Percentiles rank a stretch among this genome's conserved stretches.
Evolutionary conservation across 2,113 vertebrate genomes (phyloP).

Genomic region (Eretmochelys imbricata): DNA sequence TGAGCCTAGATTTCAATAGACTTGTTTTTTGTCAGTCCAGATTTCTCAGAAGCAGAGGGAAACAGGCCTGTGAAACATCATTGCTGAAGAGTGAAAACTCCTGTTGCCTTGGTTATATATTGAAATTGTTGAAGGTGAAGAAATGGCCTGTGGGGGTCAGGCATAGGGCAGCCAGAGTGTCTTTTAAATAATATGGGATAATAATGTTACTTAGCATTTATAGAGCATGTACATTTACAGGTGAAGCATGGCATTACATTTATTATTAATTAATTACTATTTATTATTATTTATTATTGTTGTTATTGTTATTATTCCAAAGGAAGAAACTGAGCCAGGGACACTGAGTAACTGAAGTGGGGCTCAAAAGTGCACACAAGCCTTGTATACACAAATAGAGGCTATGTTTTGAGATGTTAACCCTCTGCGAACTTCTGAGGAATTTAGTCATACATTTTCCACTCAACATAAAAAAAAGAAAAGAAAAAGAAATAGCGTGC

Average conservation of each 20-base stretch:
- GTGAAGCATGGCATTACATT: not conserved
- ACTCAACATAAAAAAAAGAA: not conserved
- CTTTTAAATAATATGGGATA: constrained; percentile 20
- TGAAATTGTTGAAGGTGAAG: constrained; percentile 51
- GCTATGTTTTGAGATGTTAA: accelerated
- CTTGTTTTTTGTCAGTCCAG: not conserved
- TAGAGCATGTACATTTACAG: constrained; percentile 16
- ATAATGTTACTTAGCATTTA: constrained; percentile 48
- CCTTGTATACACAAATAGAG: not conserved
- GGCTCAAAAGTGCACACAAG: not conserved
- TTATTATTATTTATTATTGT: not conserved
- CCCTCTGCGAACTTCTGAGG: not conserved
- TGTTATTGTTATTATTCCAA: not conserved
- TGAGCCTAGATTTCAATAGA: not conserved
- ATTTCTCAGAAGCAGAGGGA: constrained; percentile 5
- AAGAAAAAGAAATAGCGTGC: too few species aligned
- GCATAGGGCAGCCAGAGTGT: not conserved
- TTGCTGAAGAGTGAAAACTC: not conserved
- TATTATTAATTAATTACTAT: not conserved
- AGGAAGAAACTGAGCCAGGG: not conserved
- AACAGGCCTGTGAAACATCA: constrained; percentile 27
- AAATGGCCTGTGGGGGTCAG: constrained; percentile 28
- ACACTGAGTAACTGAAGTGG: not conserved
- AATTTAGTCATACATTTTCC: not conserved
- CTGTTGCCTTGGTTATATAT: constrained; percentile 57